These are phyloP conservation scores for Phalacrocorax aristotelis DNA, from an alignment of 2,113 vertebrate species.

Conservation along the genomic window DNA sequence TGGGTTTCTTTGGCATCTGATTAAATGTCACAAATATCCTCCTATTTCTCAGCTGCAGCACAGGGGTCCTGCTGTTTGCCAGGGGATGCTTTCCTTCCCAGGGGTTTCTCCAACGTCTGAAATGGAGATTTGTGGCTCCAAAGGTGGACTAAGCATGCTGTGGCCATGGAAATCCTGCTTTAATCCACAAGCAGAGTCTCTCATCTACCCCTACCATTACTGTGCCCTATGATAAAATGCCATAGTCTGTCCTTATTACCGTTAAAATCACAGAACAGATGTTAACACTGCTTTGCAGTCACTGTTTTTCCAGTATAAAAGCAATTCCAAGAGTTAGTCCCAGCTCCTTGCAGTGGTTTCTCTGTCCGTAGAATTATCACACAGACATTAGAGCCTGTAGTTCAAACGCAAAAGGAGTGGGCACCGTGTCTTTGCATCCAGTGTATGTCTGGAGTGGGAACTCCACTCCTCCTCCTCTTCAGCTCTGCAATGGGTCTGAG, in stretches of 20 bases:
- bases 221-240: background rate
- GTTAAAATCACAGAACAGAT: background rate
- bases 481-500: accelerated
- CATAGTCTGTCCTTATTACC: background rate
- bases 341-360: background rate
- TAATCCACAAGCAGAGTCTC: background rate
- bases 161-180: background rate
- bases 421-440: background rate
- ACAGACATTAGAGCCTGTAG: background rate
- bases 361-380: background rate
- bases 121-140: background rate
- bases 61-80: background rate
- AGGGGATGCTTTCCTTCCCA: background rate
- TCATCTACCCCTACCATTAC: background rate
- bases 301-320: background rate
- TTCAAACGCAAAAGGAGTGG: background rate
- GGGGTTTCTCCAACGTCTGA: background rate
- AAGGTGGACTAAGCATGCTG: accelerated
- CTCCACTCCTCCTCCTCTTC: background rate
- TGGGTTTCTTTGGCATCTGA: background rate
- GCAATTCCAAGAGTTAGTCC: background rate
- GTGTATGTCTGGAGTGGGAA: background rate
- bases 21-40: background rate
- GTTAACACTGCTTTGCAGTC: background rate
- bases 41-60: accelerated